A percentile compares a stretch with the other conserved stretches of the same genome.
These are phyloP conservation scores for Apodemus agrarius DNA, from an alignment of 2,797 vertebrate genomes.

Conservation along the genomic window DNA sequence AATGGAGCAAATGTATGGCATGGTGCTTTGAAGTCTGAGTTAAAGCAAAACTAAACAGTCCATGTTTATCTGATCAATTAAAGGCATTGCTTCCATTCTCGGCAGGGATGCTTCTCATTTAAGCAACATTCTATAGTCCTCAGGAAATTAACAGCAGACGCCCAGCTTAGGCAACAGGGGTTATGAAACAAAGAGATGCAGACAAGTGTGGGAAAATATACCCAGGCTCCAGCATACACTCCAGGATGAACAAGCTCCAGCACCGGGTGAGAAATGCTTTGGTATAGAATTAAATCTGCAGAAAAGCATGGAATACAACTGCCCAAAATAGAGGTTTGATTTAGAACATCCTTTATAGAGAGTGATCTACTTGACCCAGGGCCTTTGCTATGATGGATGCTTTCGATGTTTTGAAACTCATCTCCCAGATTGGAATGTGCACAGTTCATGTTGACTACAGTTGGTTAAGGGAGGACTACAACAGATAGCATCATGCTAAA, in stretches of 20 bases:
- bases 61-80: slow-evolving; percentile 83
- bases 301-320: slow-evolving; percentile 10
- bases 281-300: not conserved
- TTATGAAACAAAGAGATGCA: slow-evolving; percentile 54
- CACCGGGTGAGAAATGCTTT: slow-evolving; percentile 31
- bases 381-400: slow-evolving; percentile 21
- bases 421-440: slow-evolving; percentile 4
- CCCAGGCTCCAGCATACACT: slow-evolving; percentile 15
- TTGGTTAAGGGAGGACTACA: not conserved
- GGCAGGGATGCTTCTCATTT: slow-evolving; percentile 78
- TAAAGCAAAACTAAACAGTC: slow-evolving; percentile 79
- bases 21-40: slow-evolving; percentile 79
- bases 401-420: slow-evolving; percentile 13
- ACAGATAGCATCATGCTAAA: not conserved
- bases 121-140: slow-evolving; percentile 67
- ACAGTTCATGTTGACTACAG: not conserved
- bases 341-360: slow-evolving; percentile 44
- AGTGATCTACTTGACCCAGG: slow-evolving; percentile 27
- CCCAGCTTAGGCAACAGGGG: slow-evolving; percentile 29
- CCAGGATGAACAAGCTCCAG: not conserved
- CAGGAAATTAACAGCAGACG: slow-evolving; percentile 80
- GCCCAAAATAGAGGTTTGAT: slow-evolving; percentile 55
- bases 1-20: slow-evolving; percentile 75
- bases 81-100: slow-evolving; percentile 63
- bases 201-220: slow-evolving; percentile 42